Evolutionary conservation across 2,888 invertebrate species (phyloP).

Genomic region (Idaea dimidiata): DNA sequence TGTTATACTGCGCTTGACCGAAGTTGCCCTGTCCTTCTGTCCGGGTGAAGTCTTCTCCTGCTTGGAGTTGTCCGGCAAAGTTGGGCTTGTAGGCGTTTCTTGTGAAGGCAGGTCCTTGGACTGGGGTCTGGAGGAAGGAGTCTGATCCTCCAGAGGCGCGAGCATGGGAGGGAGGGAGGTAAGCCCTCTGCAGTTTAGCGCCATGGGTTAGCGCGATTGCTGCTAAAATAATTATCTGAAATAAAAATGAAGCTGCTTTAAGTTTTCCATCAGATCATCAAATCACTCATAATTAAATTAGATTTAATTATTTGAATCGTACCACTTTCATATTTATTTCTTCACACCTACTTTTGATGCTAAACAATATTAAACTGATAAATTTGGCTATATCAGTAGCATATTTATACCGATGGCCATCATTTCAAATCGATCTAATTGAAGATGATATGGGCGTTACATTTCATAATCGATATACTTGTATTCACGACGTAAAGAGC

Average conservation of each 20-base stretch:
- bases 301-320: conserved; percentile 23
- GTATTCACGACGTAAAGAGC: background rate
- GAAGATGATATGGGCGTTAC: conserved; percentile 32
- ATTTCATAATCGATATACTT: background rate
- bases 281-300: background rate
- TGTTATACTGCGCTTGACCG: conserved; percentile 28
- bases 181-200: conserved; percentile 64
- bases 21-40: conserved; percentile 13
- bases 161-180: conserved; percentile 62
- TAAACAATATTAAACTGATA: conserved; percentile 58
- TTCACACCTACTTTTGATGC: conserved; percentile 39
- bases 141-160: conserved; percentile 51
- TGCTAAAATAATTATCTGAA: conserved; percentile 60
- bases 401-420: conserved; percentile 65
- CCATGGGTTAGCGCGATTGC: conserved; percentile 51
- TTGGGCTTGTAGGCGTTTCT: conserved; percentile 23
- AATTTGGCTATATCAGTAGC: conserved; percentile 46
- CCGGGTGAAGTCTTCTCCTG: background rate
- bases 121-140: conserved; percentile 53
- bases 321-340: conserved; percentile 60
- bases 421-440: conserved; percentile 55
- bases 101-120: conserved; percentile 10
- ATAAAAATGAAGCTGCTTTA: background rate
- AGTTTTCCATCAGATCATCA: background rate
- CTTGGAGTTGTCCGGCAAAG: conserved; percentile 15